Base-by-base conservation (phyloP, 2,797 vertebrate genomes). In the Eospalax fontanierii region DNA sequence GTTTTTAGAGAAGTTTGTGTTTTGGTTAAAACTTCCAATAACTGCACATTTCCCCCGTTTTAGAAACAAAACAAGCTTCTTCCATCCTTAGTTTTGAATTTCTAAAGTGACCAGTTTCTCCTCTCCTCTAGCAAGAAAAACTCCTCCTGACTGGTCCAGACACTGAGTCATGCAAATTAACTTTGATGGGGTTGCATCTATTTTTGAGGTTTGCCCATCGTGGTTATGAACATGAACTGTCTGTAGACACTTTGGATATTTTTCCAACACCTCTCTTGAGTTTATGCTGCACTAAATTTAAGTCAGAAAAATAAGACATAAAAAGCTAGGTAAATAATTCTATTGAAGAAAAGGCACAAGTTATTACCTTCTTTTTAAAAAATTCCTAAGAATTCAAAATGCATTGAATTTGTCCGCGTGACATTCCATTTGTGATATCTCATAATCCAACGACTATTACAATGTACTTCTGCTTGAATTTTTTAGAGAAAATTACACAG, bases 101-200 rank as follows among this genome's bases (percentile, higher is more conserved):
- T 86, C 68, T 87, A 85, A 95, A 91, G 78, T 87, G 63, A 96
- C 73, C 40, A 89, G 66, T 92, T 79, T 96, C 79, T 96, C 54
- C 43, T 40, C 35, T 93, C 33, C 38, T n/a, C 50, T 73, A 85
- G 79, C 73, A 66, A 86, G 79, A 33, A 78, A 91, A 75, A 82
- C 65, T 10, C 6, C 65, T 84, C 82, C 81, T 79, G 76, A 94
- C 79, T 95, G 83, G 89, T 94, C 91, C 95, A 97, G 97, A 97
- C 97, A 96, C 54, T 97, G 96, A 97, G 92, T 97, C 97, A 98
- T 96, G 89, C 74, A 33, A 93, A 92, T 91, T 96, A 79, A 91
- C 91, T 96, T 90, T 98, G 96, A 97, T 86, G 89, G 95, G 76
- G 35, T 87, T 93, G 26, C 81, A 83, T 97, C 95, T 98, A 94